These are phyloP conservation scores for Himantopus leucocephalus DNA, from an alignment of 2,113 vertebrate genomes.

Conservation along the genomic window DNA sequence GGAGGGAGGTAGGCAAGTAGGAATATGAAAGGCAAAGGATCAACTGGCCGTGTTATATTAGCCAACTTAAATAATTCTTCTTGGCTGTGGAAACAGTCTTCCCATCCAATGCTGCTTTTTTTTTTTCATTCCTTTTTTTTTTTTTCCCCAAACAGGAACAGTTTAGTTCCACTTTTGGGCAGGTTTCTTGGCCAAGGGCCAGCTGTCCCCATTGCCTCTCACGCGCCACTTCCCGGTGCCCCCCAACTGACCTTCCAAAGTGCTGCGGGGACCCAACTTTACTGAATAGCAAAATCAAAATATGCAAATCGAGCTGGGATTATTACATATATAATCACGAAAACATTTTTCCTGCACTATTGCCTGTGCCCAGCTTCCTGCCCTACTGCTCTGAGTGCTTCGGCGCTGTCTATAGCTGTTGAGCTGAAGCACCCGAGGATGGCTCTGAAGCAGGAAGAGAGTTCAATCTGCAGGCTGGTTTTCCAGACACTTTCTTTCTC, in stretches of 20 bases:
- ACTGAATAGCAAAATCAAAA: slow-evolving; percentile 61
- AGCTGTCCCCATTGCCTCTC: neutral
- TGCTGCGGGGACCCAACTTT: neutral
- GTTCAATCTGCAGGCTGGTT: slow-evolving; percentile 40
- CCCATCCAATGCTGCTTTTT: slow-evolving; percentile 12
- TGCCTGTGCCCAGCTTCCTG: slow-evolving; percentile 61
- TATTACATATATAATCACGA: slow-evolving; percentile 37
- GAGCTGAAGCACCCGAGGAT: slow-evolving; percentile 65
- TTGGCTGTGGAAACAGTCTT: slow-evolving; percentile 57
- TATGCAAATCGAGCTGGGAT: neutral
- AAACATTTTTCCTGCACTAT: neutral
- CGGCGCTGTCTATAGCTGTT: slow-evolving; percentile 32
- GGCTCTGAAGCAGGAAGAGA: slow-evolving; percentile 64
- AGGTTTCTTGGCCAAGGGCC: neutral
- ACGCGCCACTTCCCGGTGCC: accelerated
- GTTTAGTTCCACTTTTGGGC: slow-evolving; percentile 42
- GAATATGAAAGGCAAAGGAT: slow-evolving; percentile 48
- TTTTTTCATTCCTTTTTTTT: too few species aligned
- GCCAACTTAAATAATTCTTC: slow-evolving; percentile 64
- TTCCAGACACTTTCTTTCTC: slow-evolving; percentile 59
- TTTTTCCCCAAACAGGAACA: neutral
- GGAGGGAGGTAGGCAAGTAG: slow-evolving; percentile 1
- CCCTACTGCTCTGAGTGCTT: slow-evolving; percentile 55
- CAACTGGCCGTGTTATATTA: neutral
- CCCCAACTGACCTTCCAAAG: neutral